Evolutionary conservation across 2,113 vertebrate species (phyloP).

Genomic region (Alosa alosa): DNA sequence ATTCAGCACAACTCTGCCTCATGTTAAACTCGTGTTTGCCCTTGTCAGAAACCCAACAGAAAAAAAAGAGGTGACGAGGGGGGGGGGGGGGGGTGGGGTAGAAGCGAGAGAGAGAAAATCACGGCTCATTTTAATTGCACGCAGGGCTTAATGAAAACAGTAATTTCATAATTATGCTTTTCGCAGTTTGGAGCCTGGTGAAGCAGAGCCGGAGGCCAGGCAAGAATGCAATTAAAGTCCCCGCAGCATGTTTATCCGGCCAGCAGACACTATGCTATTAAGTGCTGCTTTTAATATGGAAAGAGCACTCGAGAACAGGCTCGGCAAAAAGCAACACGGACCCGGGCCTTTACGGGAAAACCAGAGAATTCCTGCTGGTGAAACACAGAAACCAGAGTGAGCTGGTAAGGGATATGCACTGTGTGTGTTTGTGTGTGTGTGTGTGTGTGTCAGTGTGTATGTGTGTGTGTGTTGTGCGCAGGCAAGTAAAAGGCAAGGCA

Average conservation of each 20-base stretch:
- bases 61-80: slow-evolving; percentile 14
- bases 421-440: slow-evolving; percentile 23
- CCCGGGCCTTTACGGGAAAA: slow-evolving; percentile 50
- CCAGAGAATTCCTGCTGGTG: slow-evolving; percentile 66
- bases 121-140: slow-evolving; percentile 60
- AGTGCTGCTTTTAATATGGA: slow-evolving; percentile 68
- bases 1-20: slow-evolving; percentile 45
- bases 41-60: slow-evolving; percentile 16
- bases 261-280: slow-evolving; percentile 64
- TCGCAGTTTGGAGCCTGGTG: slow-evolving; percentile 56
- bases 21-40: slow-evolving; percentile 39
- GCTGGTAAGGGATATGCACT: slow-evolving; percentile 57
- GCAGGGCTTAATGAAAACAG: slow-evolving; percentile 65
- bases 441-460: neutral
- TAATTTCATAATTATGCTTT: slow-evolving; percentile 67
- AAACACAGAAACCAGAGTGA: slow-evolving; percentile 57
- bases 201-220: slow-evolving; percentile 43
- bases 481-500: too few relatives aligned
- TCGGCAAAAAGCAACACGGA: neutral
- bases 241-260: slow-evolving; percentile 68
- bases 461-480: neutral
- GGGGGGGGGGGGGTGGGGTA: neutral
- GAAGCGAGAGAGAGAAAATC: slow-evolving; percentile 40
- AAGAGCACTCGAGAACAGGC: slow-evolving; percentile 54
- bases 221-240: slow-evolving; percentile 66